A percentile compares a stretch with the other conserved stretches of the same genome.
phyloP scores from a whole-genome alignment of 2,888 invertebrate species.

The Oasisia sp. region DNA sequence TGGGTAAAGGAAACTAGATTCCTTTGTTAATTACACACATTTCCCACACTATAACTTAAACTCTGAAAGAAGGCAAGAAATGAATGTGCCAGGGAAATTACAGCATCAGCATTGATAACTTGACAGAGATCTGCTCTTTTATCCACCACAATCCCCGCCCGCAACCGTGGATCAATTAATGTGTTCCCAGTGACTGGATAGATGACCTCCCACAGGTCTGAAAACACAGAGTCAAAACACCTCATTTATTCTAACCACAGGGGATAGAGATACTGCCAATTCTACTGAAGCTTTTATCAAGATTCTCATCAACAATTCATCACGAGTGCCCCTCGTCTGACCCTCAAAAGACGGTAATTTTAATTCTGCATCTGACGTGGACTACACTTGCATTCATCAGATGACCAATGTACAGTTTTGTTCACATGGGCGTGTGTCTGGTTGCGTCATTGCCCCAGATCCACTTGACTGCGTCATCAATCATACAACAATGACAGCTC shows the following conservation, averaged over 20 bases:
- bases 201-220: background rate
- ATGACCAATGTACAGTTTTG: background rate
- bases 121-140: background rate
- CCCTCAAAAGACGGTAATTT: background rate
- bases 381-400: background rate
- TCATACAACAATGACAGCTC: background rate
- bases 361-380: background rate
- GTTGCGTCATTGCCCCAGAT: background rate
- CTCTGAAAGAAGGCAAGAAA: background rate
- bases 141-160: background rate
- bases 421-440: background rate
- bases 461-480: background rate
- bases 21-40: too few relatives aligned
- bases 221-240: background rate
- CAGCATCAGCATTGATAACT: background rate
- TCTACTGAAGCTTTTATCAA: background rate
- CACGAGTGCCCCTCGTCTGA: background rate
- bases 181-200: background rate
- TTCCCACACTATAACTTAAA: too few relatives aligned
- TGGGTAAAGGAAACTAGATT: too few relatives aligned
- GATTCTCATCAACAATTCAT: background rate
- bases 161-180: background rate
- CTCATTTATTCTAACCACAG: background rate
- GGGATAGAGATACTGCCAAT: background rate
- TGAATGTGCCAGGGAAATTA: background rate